Base-by-base conservation (phyloP, 2,888 invertebrate species). In the Diaperis boleti region DNA sequence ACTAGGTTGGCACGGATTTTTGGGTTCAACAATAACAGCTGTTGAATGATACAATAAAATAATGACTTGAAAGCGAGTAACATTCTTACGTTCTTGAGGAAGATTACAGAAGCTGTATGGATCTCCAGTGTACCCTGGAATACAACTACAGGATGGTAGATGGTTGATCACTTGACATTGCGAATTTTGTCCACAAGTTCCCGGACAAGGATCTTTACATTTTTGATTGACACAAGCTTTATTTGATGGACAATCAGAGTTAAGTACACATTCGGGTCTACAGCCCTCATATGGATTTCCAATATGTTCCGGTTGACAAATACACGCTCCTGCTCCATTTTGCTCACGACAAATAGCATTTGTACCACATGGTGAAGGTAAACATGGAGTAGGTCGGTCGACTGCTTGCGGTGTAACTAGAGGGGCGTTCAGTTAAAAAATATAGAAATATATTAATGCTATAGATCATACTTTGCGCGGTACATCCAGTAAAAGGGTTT, bases 221-320 rank as follows among this genome's bases (percentile, higher is more conserved):
- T 89, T 89, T 62, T 86, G 83, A 6, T 90, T 86, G 7, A 90
- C 82, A 74, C 92, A 92, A 13, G 91, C 90, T 73, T 83, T 86
- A 73, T 88, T 87, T 18, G 87, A 87, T 2, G 89, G 83, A 80
- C 92, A 92, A 74, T 92, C 92, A 0, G 88, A 86, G 78, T 90
- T 90, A 2, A 89, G 77, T 0, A 87, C 83, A 79, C 92, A 92
- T 82, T 92, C 92, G 1, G 91, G 91, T 70, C 91, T 85, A 74
- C 92, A 92, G 33, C 87, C 86, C 78, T 90, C 89, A 68, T 91
- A 91, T 5, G 93, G 92, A 77, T 92, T 90, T 69, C 93, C 92
- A 71, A 88, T 86, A 79, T 89, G 89, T 67, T 89, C 89, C 3
- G 87, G 84, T 59, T 87, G 78, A 76, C 91, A 91, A 69, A 86